Evolutionary conservation across 2,797 vertebrate species (phyloP), one percentile per base, ranked within the genome.

Genomic region (Kryptolebias ocellatus): DNA sequence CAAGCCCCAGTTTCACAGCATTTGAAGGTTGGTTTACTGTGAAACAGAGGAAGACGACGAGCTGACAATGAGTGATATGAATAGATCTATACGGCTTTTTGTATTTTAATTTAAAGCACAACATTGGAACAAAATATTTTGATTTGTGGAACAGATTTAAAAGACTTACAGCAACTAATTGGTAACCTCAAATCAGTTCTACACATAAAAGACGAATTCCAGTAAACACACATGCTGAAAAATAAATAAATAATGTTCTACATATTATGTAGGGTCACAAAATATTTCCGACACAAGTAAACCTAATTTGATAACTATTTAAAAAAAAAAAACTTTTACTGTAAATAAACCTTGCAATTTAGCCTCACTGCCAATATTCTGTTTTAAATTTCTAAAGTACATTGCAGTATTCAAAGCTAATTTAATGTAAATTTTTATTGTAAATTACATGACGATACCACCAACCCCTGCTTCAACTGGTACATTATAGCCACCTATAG

Each of bases 101-200:
- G 74, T 81, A 60, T 88, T 90, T 89, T 90, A 85, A 87, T 90
- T 92, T 90, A 88, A 88, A 90, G 88, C 69, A 70, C 60, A 72
- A 81, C 74, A 83, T 76, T 50, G 74, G 69, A 74, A 45, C 60
- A 70, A 53, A 34, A 24, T 28, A 74, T 66, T 72, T 70, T 72
- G 75, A 87, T 82, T 75, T 66, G 59, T 67, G 70, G 57, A 57
- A 52, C 69, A 77, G 60, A 81, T 73, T 80, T 80, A 20, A 87
- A 86, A 87, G 79, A 59, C 20, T 29, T 53, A 11, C 9, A 51
- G 55, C 44, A 63, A 57, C 72, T 89, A 89, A 92, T 89, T 88
- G 86, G 83, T 75, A 87, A 85, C 80, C 76, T 80, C 63, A 27
- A 71, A 53, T 50, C 53, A 39, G 66, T 60, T 55, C 67, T 67